phyloP scores from a whole-genome alignment of 2,113 vertebrate genomes.

The Arothron firmamentum region DNA sequence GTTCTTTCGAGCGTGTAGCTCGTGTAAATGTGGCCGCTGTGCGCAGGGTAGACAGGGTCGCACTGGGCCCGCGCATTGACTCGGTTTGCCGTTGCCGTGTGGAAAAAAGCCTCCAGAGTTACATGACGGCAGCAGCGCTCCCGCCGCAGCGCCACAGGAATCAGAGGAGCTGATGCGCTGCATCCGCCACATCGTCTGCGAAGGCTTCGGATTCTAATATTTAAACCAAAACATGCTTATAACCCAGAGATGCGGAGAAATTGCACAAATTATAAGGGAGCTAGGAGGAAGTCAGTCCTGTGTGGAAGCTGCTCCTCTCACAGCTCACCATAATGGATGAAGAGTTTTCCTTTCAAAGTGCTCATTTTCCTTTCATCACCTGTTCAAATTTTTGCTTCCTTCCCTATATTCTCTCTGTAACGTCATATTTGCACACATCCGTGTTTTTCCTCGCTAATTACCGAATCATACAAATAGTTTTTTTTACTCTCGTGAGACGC shows the following conservation, averaged over 20 bases:
- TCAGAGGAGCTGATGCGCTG: slow-evolving; percentile 17
- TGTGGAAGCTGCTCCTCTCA: no score
- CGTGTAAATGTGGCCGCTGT: slow-evolving; percentile 22
- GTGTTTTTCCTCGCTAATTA: slow-evolving; percentile 40
- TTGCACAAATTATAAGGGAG: no score
- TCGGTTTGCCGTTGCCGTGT: slow-evolving; percentile 26
- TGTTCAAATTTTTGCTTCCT: slow-evolving; percentile 13
- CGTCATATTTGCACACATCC: slow-evolving; percentile 16
- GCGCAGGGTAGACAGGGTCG: slow-evolving; percentile 26
- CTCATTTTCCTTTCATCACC: background rate
- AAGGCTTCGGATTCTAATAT: no score
- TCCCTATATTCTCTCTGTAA: slow-evolving; percentile 35
- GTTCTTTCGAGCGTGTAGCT: slow-evolving; percentile 17
- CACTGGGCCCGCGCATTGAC: slow-evolving; percentile 27
- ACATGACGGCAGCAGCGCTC: slow-evolving; percentile 36
- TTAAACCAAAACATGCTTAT: no score
- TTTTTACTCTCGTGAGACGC: slow-evolving; percentile 39
- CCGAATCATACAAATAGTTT: slow-evolving; percentile 44
- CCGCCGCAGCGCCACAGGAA: slow-evolving; percentile 35
- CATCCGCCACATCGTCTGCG: background rate
- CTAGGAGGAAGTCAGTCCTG: no score
- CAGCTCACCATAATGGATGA: no score
- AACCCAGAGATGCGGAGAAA: no score
- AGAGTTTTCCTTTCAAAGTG: no score
- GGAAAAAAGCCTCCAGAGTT: slow-evolving; percentile 50